phyloP scores from a whole-genome alignment of 2,797 vertebrate species.

The Pseudochirops corinnae region DNA sequence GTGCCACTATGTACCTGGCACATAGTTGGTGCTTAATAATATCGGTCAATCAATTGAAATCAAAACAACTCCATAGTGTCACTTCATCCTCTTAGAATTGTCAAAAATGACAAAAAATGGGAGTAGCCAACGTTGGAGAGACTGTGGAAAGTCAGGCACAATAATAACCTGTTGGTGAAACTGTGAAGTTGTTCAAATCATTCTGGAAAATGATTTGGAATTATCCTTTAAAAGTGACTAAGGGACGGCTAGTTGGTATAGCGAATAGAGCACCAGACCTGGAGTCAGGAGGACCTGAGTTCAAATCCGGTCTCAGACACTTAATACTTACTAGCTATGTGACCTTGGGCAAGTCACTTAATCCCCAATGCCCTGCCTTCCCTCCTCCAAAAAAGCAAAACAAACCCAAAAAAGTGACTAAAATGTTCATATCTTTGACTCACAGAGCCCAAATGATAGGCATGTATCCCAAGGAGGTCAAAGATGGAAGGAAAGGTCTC shows the following conservation, averaged over 20 bases:
- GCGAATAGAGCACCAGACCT: too few relatives aligned
- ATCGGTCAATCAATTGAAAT: neutral
- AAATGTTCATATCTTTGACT: neutral
- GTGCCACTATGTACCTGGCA: neutral
- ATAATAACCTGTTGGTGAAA: neutral
- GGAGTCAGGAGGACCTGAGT: too few relatives aligned
- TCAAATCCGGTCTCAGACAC: too few relatives aligned
- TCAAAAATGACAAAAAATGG: neutral
- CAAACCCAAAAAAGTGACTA: too few relatives aligned
- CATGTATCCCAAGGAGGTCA: neutral
- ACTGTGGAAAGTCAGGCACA: neutral
- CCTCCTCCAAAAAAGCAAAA: too few relatives aligned
- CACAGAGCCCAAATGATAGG: neutral
- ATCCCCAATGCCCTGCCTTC: too few relatives aligned
- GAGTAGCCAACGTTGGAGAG: neutral
- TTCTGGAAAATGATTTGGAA: neutral
- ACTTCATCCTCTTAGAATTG: neutral
- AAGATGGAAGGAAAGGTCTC: neutral
- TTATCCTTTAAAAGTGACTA: neutral
- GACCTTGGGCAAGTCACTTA: too few relatives aligned
- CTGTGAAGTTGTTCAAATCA: neutral
- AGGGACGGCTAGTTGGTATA: too few relatives aligned
- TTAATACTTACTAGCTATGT: too few relatives aligned
- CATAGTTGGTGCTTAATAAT: neutral
- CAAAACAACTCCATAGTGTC: neutral